Conservation (phyloP, 1,140 invertebrate genomes). For the Drosophila tropicalis region DNA sequence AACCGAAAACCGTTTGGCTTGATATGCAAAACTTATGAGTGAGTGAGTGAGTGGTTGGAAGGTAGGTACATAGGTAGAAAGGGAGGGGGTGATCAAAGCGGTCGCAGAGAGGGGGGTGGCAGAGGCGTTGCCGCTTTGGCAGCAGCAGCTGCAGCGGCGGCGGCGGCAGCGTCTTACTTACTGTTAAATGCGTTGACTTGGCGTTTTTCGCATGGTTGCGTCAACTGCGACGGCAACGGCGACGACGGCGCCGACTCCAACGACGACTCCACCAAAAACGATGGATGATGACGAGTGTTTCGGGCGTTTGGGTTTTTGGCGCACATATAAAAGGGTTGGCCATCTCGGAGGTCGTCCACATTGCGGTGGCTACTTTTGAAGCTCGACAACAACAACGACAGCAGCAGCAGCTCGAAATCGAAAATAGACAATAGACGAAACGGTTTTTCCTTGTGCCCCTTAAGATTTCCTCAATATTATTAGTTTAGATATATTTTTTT, state of each 20-base stretch:
- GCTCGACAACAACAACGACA: conserved; percentile 25
- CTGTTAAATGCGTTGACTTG: conserved; percentile 48
- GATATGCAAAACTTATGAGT: conserved; percentile 41
- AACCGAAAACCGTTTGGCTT: conserved; percentile 49
- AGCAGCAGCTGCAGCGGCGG: not conserved
- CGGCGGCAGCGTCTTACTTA: not conserved
- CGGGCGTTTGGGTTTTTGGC: conserved; percentile 26
- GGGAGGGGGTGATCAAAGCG: not conserved
- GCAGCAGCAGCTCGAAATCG: too few relatives aligned
- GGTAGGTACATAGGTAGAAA: not conserved
- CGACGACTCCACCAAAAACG: conserved; percentile 16
- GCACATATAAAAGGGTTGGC: conserved; percentile 74
- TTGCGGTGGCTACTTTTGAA: conserved; percentile 41
- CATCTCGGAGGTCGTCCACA: conserved; percentile 71
- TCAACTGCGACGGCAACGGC: conserved; percentile 16
- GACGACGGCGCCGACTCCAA: conserved; percentile 18
- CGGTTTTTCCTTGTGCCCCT: not conserved
- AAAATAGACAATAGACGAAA: not conserved
- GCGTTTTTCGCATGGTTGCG: conserved; percentile 59
- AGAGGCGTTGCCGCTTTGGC: not conserved
- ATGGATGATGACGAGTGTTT: conserved; percentile 35
- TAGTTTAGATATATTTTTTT: not conserved
- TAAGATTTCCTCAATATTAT: not conserved
- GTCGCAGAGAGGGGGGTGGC: not conserved
- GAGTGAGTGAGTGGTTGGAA: not conserved